Percentiles rank a stretch among this genome's conserved stretches.
These are phyloP conservation scores for Drosophila virilis DNA, from an alignment of 1,140 invertebrate species.

Conservation along the genomic window DNA sequence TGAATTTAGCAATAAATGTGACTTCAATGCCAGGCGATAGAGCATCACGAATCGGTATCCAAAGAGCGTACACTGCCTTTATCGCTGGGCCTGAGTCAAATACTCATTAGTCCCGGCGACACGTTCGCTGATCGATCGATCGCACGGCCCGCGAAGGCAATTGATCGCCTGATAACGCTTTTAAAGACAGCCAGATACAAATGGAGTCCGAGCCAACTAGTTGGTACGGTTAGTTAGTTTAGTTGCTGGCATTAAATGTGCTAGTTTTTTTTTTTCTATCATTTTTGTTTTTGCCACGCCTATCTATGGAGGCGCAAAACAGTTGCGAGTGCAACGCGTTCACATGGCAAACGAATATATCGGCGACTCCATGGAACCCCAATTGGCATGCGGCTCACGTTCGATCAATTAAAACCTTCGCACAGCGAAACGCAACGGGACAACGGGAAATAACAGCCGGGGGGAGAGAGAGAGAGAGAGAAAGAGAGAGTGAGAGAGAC, in stretches of 20 bases:
- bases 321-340: slow-evolving; percentile 32
- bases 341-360: slow-evolving; percentile 43
- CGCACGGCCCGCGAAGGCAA: slow-evolving; percentile 56
- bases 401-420: slow-evolving; percentile 77
- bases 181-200: slow-evolving; percentile 62
- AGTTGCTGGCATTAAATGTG: slow-evolving; percentile 46
- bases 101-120: slow-evolving; percentile 73
- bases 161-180: slow-evolving; percentile 71
- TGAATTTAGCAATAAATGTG: background rate
- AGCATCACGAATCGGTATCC: background rate
- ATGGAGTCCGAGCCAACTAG: slow-evolving; percentile 34
- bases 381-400: slow-evolving; percentile 71
- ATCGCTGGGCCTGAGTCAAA: slow-evolving; percentile 55
- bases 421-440: slow-evolving; percentile 39
- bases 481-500: background rate
- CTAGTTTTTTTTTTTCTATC: slow-evolving; percentile 1
- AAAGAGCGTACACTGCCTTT: slow-evolving; percentile 22
- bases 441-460: slow-evolving; percentile 16
- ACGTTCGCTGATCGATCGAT: slow-evolving; percentile 75
- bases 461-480: background rate
- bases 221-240: slow-evolving; percentile 33
- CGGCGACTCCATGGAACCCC: slow-evolving; percentile 35
- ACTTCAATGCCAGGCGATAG: slow-evolving; percentile 6
- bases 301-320: slow-evolving; percentile 52
- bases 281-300: slow-evolving; percentile 8